Evolutionary conservation across 2,113 vertebrate species (phyloP), one percentile per base, ranked within the genome.

Genomic region (Muscicapa adusta): DNA sequence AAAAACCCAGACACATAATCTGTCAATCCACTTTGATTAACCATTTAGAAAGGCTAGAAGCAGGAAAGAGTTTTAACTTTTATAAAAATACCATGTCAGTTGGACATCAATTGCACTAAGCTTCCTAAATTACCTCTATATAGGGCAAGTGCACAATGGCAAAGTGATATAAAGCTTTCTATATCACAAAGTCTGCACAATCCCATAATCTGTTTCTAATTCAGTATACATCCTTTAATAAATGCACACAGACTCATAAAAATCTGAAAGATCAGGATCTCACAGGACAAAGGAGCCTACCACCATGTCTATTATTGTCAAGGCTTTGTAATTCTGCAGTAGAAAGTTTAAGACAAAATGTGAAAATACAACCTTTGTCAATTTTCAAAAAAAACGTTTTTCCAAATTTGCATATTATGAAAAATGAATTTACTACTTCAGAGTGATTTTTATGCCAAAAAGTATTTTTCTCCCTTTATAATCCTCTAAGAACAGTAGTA

Each of bases 1-100:
- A 76, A 79, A 75, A 85, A 4, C 50, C 71, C 91, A 95, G 90
- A 96, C 94, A 88, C 62, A 92, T 91, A 90, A 90, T 86, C 88
- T 94, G 88, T 89, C 95, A 95, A 90, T 94, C 75, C 61, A 72
- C 47, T 89, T 92, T 88, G 78, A 88, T 89, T 94, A 91, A 94
- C 82, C 68, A 93, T 71, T 88, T 91, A 75, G 36, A 94, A 60
- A 58, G n/a, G 14, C 57, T 60, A 62, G 43, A 18, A 93, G 26
- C 72, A 61, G 38, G 23, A 36, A 88, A 87, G 53, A 94, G 66
- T 87, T 71, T 75, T 61, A 88, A 91, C 16, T 76, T 91, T 18
- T 42, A 79, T 28, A 67, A 88, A 94, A 91, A 86, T 58, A 93
- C 36, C 29, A 23, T 62, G 63, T 58, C 87, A 74, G 87, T 50